Base-by-base conservation (phyloP, 1,140 invertebrate genomes). In the Kradibia gibbosae region DNA sequence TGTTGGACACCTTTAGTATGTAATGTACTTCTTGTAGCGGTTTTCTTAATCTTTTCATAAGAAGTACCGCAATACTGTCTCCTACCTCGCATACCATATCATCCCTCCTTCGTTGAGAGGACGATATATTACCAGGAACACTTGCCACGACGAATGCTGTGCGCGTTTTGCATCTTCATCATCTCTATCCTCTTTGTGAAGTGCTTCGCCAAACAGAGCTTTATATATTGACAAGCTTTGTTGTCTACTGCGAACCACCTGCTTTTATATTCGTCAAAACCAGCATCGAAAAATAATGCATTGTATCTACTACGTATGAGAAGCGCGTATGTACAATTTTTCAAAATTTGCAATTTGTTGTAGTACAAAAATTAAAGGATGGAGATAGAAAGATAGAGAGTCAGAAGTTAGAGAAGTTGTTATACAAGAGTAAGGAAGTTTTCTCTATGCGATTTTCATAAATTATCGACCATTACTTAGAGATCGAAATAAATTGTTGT, bases 31-130 rank as follows among this genome's bases (percentile, higher is more conserved):
- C 67, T 80, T 39, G 53, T 74, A 70, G 36, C 71, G 71, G 55
- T 57, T 65, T 80, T 74, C 78, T 80, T 80, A 80, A 80, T 80
- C 71, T 57, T 80, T 80, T 65, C 71, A 73, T 72, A 28, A 62
- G 55, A 55, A 42, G 57, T 1, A 25, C 78, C 50, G 72, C 71
- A 73, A 73, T 72, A 22, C 22, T 20, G 5, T 48, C 17, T 15
- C 17, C 65, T 13, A 45, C 39, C 11, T 13, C 39, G 39, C 39
- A 11, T 36, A 65, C 20, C 62, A 39, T 11, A 45, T 31, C 45
- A 1, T 5, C 31, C 17, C 42, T 4, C 5, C 25, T 8, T n/a
- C 48, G 28, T 20, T n/a, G 10, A n/a, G 74, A 72, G 53, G 67
- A 78, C 67, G 57, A 78, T 57, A n/a, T 31, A 78, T 78, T 55